These are phyloP conservation scores for Portevinia maculata DNA, from an alignment of 2,888 invertebrate genomes.

Conservation along the genomic window DNA sequence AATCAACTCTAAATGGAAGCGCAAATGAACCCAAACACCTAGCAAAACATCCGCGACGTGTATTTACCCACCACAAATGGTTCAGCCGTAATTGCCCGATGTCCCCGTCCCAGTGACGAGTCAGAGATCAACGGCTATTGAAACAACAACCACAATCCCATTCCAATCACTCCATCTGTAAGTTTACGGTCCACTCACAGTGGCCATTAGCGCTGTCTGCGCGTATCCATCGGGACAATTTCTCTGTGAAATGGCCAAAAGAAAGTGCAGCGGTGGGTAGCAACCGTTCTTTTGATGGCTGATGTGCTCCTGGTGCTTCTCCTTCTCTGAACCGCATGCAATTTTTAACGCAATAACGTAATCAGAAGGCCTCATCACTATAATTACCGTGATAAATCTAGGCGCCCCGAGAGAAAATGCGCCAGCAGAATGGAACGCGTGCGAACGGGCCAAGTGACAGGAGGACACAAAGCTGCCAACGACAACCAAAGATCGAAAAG, in stretches of 20 bases:
- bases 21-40: conserved; percentile 68
- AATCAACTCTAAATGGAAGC: conserved; percentile 68
- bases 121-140: conserved; percentile 67
- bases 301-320: not conserved
- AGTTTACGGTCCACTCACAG: conserved; percentile 60
- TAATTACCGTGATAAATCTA: conserved; percentile 74
- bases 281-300: too few species aligned
- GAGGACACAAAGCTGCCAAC: conserved; percentile 30
- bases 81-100: conserved; percentile 42
- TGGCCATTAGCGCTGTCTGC: conserved; percentile 57
- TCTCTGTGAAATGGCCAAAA: conserved; percentile 59
- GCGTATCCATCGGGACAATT: conserved; percentile 62
- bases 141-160: conserved; percentile 55
- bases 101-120: conserved; percentile 47
- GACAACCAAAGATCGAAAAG: conserved; percentile 31
- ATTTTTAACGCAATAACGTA: conserved; percentile 73
- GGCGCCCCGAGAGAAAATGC: conserved; percentile 66
- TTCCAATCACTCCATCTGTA: conserved; percentile 62
- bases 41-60: conserved; percentile 38
- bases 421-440: conserved; percentile 11
- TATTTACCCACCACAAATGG: conserved; percentile 36
- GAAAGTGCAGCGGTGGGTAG: conserved; percentile 54
- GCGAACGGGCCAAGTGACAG: conserved; percentile 60
- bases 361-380: conserved; percentile 72
- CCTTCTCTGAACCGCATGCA: conserved; percentile 27